Base-by-base conservation (phyloP, 2,888 invertebrate species). In the Yponomeuta sedellus region DNA sequence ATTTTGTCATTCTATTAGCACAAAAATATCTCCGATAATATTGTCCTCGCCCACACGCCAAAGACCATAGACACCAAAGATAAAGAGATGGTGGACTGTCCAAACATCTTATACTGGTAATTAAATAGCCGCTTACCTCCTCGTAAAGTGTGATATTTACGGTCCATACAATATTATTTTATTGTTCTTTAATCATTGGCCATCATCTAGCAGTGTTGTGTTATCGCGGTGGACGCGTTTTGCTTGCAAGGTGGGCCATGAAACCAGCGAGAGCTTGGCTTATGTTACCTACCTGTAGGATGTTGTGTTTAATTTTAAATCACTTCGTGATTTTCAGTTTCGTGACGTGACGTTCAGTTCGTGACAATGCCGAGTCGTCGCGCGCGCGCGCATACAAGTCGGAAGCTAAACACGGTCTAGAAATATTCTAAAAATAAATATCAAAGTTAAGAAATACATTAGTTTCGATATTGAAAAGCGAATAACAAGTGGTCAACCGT, bases 111-210 rank as follows among this genome's bases (percentile, higher is more conserved):
- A n/a, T 28, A 39, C 40, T 12, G 12, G 25, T 52, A 59, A 59
- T 59, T 59, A 2, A 59, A 59, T 59, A 22, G 22, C 19, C 62
- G 39, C 39, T 62, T 62, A 19, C 40, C 39, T 34, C 39, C 62
- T 62, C 62, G 28, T 39, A 34, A 34, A n/a, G 39, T 39, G 62
- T 19, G n/a, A 34, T 62, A 39, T 62, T 62, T 28, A 62, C 28
- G 19, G 39, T 62, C 62, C 16, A 44, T 44, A 44, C 44, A 44
- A 44, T 44, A 62, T 39, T 62, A n/a, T 62, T 62, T 62, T 62
- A 62, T 62, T 62, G 62, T 62, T 34, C 22, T 44, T 39, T 62
- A 34, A 19, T 62, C 25, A 40, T 4, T 39, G 39, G 62, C 34
- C 19, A 62, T 2, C 62, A 34, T 34, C 28, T 34, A 25, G 25